These are phyloP conservation scores for Lanius collurio DNA, from an alignment of 2,113 vertebrate genomes.

Conservation along the genomic window DNA sequence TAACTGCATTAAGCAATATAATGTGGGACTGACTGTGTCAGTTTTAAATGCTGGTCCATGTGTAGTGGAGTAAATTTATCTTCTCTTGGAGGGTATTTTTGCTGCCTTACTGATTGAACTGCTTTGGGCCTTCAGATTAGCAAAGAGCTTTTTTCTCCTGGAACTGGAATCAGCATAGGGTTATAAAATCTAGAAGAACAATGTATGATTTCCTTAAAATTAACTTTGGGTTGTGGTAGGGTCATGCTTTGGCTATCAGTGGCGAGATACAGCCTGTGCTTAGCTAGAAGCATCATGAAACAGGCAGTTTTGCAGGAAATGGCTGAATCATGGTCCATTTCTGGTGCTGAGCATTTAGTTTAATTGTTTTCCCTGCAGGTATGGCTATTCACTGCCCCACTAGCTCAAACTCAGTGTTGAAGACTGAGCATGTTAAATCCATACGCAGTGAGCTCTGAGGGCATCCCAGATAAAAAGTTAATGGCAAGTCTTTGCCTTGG, in stretches of 20 bases:
- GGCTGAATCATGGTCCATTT: background rate
- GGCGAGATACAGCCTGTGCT: background rate
- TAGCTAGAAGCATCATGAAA: background rate
- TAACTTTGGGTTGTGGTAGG: background rate
- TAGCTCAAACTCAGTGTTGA: background rate
- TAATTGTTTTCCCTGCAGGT: background rate
- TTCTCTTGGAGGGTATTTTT: slow-evolving; percentile 50
- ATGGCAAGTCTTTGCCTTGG: slow-evolving; percentile 59
- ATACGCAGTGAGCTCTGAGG: background rate
- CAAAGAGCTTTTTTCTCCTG: slow-evolving; percentile 11
- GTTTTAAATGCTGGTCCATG: background rate
- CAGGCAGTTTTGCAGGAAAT: background rate
- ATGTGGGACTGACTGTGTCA: slow-evolving; percentile 19
- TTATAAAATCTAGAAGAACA: slow-evolving; percentile 4
- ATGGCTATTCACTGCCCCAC: background rate
- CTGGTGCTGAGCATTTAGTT: background rate
- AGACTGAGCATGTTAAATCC: background rate
- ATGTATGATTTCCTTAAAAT: background rate
- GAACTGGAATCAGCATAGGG: background rate
- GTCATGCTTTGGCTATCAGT: slow-evolving; percentile 29
- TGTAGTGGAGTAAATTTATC: slow-evolving; percentile 37
- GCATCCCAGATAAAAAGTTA: background rate
- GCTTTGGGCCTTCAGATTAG: slow-evolving; percentile 25
- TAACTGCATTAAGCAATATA: slow-evolving; percentile 15
- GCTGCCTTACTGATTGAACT: slow-evolving; percentile 29